Base-by-base conservation (phyloP, 1,140 invertebrate species). In the Papilio dardanus region DNA sequence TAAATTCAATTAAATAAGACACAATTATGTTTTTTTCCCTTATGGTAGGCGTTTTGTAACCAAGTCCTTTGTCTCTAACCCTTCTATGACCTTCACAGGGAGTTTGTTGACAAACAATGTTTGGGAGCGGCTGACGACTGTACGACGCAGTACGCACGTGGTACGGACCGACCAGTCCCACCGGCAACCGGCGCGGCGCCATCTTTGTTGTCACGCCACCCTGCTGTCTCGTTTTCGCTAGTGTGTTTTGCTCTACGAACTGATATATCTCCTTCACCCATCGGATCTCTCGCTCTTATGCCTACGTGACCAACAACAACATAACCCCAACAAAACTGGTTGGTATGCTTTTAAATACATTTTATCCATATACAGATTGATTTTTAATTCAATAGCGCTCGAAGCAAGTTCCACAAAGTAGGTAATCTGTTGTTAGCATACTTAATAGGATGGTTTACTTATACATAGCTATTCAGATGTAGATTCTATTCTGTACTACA, bases 121-220 rank as follows among this genome's bases (percentile, higher is more conserved):
- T 85, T 85, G 82, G 86, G 86, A 90, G 83, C 83, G 78, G 76
- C 82, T 83, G 79, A 83, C 88, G 86, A 76, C 81, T 83, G 79
- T 83, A 88, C 86, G 82, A 75, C 87, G 88, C 85, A 91, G 78
- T 85, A 86, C 84, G 87, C 92, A 93, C 92, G 91, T 92, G 50
- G 50, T 54, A 24, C 19, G 50, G n/a, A 7, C 19, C 21, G 19
- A 24, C 10, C 21, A 54, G 19, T n/a, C 50, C 19, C 19, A 87
- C 88, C 89, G 89, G 90, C 89, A 88, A 86, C 90, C 90, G 91
- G 89, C 88, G 85, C 81, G n/a, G n/a, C 86, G 91, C 91, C 91
- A 93, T 93, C 62, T 93, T 93, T 92, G 88, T 92, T 93, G 89
- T 93, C 91, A 93, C 90, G 88, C 90, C 88, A 93, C 81, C 77